Percentiles rank a stretch among this genome's conserved stretches.
Evolutionary conservation across 1,140 invertebrate species (phyloP).

Genomic region (Heliothis subflexa): DNA sequence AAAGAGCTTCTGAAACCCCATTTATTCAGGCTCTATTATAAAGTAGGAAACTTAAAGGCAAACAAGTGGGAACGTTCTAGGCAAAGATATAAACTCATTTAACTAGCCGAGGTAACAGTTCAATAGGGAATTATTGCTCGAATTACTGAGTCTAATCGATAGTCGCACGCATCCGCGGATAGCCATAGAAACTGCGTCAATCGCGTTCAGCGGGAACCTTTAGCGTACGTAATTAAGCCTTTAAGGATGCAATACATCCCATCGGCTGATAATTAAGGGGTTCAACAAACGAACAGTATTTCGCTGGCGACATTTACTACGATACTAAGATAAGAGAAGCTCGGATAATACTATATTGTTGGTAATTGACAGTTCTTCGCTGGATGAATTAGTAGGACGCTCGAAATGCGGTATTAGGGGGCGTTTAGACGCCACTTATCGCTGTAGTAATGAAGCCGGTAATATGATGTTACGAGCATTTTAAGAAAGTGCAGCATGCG

Average conservation of each 20-base stretch:
- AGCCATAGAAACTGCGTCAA: conserved; percentile 58
- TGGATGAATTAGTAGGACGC: conserved; percentile 36
- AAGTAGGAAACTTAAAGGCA: conserved; percentile 45
- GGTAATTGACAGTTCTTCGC: conserved; percentile 37
- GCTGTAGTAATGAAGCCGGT: conserved; percentile 22
- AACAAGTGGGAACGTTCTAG: conserved; percentile 53
- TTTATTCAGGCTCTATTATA: conserved; percentile 43
- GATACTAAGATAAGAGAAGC: conserved; percentile 41
- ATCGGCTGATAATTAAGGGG: conserved; percentile 56
- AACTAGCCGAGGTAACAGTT: conserved; percentile 61
- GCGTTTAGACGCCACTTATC: conserved; percentile 29
- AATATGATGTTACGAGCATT: conserved; percentile 30
- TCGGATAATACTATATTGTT: conserved; percentile 37
- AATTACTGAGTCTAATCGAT: conserved; percentile 60
- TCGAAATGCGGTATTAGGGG: conserved; percentile 28
- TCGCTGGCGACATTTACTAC: conserved; percentile 41
- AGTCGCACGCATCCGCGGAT: conserved; percentile 56
- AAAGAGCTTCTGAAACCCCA: conserved; percentile 40
- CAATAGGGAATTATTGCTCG: conserved; percentile 67
- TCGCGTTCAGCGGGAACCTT: conserved; percentile 53
- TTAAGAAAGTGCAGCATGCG: conserved; percentile 1
- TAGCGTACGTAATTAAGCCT: conserved; percentile 56
- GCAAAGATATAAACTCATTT: conserved; percentile 64
- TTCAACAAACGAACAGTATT: conserved; percentile 46
- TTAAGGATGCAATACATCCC: conserved; percentile 59